These are phyloP conservation scores for Aphaenogaster floridana DNA, from an alignment of 1,140 invertebrate species.

Conservation along the genomic window DNA sequence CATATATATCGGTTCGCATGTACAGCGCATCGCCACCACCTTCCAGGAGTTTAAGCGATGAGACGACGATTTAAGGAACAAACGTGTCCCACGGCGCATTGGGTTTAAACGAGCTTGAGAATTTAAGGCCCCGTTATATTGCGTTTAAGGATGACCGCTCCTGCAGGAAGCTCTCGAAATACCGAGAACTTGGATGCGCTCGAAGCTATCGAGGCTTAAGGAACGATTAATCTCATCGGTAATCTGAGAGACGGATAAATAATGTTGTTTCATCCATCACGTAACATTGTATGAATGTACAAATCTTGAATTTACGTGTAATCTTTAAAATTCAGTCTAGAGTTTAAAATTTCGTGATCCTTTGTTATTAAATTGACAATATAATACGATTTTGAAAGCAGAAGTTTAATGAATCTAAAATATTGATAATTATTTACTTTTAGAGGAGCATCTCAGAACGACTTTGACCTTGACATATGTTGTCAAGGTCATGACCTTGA, in stretches of 20 bases:
- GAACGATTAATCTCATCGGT: not conserved
- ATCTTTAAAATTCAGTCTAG: too few species aligned
- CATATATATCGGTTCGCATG: conserved; percentile 26
- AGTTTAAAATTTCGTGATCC: too few species aligned
- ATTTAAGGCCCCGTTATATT: conserved; percentile 42
- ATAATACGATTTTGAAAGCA: too few species aligned
- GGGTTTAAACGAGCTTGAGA: conserved; percentile 45
- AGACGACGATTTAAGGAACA: conserved; percentile 61
- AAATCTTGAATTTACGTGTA: not conserved
- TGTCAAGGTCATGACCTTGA: too few species aligned
- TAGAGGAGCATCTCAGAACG: too few species aligned
- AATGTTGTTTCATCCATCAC: not conserved
- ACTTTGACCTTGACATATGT: too few species aligned
- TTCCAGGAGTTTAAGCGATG: conserved; percentile 39
- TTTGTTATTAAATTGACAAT: too few species aligned
- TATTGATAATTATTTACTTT: too few species aligned
- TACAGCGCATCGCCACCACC: conserved; percentile 14
- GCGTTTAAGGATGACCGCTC: conserved; percentile 22
- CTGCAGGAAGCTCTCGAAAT: not conserved
- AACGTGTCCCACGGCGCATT: conserved; percentile 33
- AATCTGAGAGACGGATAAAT: not conserved
- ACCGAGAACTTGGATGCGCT: not conserved
- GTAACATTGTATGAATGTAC: not conserved
- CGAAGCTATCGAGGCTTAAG: not conserved
- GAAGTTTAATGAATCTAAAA: too few species aligned